phyloP scores from a whole-genome alignment of 1,140 invertebrate species.

The Papilio polytes region DNA sequence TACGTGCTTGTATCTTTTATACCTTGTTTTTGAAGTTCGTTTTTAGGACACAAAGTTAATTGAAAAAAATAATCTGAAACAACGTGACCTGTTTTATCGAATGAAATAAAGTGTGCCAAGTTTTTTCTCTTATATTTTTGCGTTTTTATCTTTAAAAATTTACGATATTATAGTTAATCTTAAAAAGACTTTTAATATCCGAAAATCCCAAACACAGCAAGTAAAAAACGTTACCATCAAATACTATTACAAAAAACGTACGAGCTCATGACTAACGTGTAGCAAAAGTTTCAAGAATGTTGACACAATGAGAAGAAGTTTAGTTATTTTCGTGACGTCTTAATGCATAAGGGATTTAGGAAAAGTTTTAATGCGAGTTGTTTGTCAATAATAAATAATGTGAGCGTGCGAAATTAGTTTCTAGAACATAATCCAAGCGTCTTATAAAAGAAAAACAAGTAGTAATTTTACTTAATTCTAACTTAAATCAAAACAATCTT shows the following conservation, averaged over 20 bases:
- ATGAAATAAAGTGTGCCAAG: neutral
- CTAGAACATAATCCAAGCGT: neutral
- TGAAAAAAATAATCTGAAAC: neutral
- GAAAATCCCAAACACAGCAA: too few relatives aligned
- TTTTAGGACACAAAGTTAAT: neutral
- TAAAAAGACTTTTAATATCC: too few relatives aligned
- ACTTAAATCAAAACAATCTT: too few relatives aligned
- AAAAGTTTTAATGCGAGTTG: conserved; percentile 22
- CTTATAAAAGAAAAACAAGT: neutral
- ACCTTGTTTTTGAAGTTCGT: neutral
- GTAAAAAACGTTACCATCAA: neutral
- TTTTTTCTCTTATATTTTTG: neutral
- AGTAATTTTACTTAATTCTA: neutral
- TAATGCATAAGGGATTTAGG: conserved; percentile 25
- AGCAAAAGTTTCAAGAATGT: conserved; percentile 4
- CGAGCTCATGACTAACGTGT: neutral
- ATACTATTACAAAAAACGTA: neutral
- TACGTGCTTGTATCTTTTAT: neutral
- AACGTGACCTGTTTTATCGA: neutral
- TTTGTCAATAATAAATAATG: conserved; percentile 21
- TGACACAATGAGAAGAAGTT: conserved; percentile 14
- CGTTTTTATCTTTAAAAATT: too few relatives aligned
- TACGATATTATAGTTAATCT: neutral
- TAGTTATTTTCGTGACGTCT: conserved; percentile 16
- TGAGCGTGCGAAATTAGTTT: conserved; percentile 3